phyloP scores from a whole-genome alignment of 2,797 vertebrate species.

The Poeciliopsis infans region DNA sequence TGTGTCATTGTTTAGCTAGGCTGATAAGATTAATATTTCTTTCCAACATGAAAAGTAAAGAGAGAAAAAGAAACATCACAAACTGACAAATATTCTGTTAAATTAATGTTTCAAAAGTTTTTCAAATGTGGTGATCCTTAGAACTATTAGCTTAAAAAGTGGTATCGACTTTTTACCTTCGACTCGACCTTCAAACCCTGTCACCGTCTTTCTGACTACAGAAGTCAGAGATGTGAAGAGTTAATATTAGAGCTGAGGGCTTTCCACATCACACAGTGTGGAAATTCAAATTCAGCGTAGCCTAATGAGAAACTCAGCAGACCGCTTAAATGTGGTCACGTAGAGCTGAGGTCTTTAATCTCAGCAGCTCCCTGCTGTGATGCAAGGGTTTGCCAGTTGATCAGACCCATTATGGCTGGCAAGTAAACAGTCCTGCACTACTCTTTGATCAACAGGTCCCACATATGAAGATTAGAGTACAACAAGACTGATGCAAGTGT shows the following conservation, averaged over 20 bases:
- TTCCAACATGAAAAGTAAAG: neutral
- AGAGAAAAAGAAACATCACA: neutral
- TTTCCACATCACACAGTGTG: conserved; percentile 25
- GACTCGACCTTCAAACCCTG: neutral
- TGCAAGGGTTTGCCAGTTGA: conserved; percentile 38
- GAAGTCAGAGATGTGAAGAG: conserved; percentile 20
- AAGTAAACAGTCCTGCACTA: conserved; percentile 39
- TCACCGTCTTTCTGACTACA: neutral
- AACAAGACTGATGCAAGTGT: neutral
- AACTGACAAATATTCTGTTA: neutral
- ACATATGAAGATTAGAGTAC: neutral
- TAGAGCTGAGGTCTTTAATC: conserved; percentile 55
- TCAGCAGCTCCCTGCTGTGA: conserved; percentile 39
- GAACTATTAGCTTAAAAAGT: neutral
- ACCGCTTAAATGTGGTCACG: conserved; percentile 34
- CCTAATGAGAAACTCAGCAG: conserved; percentile 30
- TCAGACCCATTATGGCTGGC: conserved; percentile 46
- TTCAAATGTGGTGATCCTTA: neutral
- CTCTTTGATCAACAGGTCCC: conserved; percentile 15
- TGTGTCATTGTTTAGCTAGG: neutral
- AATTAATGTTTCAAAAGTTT: neutral
- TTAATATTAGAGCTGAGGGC: conserved; percentile 33
- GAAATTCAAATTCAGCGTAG: conserved; percentile 26
- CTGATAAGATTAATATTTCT: neutral
- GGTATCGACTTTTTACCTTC: neutral